Conservation (phyloP, 1,140 invertebrate species). For the Nephotettix cincticeps region DNA sequence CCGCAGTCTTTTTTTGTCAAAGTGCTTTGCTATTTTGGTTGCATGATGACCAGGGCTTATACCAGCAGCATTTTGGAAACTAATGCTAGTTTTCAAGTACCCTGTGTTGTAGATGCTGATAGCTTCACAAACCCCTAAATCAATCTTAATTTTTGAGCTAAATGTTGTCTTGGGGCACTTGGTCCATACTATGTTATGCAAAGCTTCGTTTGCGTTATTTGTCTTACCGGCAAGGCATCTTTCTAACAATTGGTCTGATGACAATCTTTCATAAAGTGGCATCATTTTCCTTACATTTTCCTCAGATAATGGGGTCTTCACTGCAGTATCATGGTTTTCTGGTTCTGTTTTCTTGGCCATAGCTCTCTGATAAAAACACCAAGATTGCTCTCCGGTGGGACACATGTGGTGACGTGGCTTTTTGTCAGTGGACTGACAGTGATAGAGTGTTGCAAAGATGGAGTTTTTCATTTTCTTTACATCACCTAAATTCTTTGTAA, state of each 20-base stretch:
- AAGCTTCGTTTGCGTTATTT: conserved; percentile 4
- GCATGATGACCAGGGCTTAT: not conserved
- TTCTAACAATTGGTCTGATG: not conserved
- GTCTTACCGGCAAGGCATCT: conserved; percentile 7
- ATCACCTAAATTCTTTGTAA: conserved; percentile 21
- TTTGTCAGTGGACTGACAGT: conserved; percentile 20
- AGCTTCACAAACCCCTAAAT: not conserved
- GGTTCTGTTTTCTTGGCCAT: conserved; percentile 3
- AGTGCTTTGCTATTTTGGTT: conserved; percentile 12
- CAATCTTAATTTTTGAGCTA: conserved; percentile 13
- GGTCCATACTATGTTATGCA: conserved; percentile 8
- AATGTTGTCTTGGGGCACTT: not conserved
- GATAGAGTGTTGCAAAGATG: conserved; percentile 23
- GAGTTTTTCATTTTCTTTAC: conserved; percentile 13
- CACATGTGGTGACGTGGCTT: conserved; percentile 23
- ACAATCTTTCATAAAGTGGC: conserved; percentile 4
- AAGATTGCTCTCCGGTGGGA: conserved; percentile 21
- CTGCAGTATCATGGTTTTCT: not conserved
- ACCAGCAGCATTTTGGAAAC: conserved; percentile 15
- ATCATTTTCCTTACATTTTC: conserved; percentile 15
- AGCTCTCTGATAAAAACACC: conserved; percentile 25
- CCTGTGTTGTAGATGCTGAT: conserved; percentile 12
- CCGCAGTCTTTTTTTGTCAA: conserved; percentile 8
- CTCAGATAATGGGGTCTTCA: conserved; percentile 1
- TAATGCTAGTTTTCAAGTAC: not conserved